Evolutionary conservation across 1,140 invertebrate genomes (phyloP), one percentile per base, ranked within the genome.

Genomic region (Dufourea novaeangliae): DNA sequence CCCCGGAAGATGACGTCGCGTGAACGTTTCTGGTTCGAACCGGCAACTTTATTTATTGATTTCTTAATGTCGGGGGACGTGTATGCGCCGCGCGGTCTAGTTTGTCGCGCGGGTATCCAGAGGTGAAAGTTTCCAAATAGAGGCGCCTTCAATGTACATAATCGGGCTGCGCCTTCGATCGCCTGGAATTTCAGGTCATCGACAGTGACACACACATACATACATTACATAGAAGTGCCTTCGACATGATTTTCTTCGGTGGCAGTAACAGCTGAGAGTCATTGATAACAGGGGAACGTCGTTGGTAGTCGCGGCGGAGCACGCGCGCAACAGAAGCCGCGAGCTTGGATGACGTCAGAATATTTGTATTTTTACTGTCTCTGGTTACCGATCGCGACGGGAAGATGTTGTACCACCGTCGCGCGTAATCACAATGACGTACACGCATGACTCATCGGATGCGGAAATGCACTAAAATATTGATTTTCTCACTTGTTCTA

Each of bases 31-130:
- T 10, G 32, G 46, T 20, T 69, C 20, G 20, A 50, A 69, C 41
- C 41, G 66, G 25, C 32, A 39, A 61, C 57, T 69, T 76, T 76
- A 69, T 69, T 76, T 76, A 76, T 76, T 69, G 73, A 76, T 76
- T 76, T 76, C 22, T 50, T 69, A 76, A 76, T 68, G 73, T 59
- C 39, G n/a, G n/a, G n/a, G n/a, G 32, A 59, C 32, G 66, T 69
- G 54, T 57, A 17, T 29, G 17, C 3, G 56, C 44, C 46, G 72
- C 70, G 27, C 34, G n/a, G 73, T 69, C 54, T 59, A 68, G n/a
- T 20, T 54, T 64, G 29, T 3, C 37, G 25, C 50, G n/a, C 39
- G n/a, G n/a, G n/a, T n/a, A n/a, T n/a, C n/a, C n/a, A n/a, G n/a
- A 32, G 8, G 25, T 29, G 50, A 66, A 39, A 41, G 5, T 56